These are phyloP conservation scores for Periophthalmus magnuspinnatus DNA, from an alignment of 2,797 vertebrate species.

Conservation along the genomic window DNA sequence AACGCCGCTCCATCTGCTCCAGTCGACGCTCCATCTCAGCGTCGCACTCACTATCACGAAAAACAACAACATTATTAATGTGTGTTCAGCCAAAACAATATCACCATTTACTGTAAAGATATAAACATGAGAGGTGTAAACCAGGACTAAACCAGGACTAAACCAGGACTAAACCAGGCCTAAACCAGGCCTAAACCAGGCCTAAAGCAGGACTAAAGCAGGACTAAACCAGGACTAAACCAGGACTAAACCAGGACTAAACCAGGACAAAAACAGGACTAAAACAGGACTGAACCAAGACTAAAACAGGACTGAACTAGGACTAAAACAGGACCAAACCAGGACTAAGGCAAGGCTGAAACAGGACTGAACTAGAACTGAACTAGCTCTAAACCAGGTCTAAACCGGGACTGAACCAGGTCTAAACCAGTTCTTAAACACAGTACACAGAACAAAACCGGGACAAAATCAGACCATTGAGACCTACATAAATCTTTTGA, in stretches of 20 bases:
- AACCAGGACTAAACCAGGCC: background rate
- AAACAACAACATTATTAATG: too few species aligned
- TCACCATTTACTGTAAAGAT: too few species aligned
- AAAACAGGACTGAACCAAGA: background rate
- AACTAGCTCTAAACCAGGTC: background rate
- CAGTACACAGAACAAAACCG: background rate
- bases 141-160: too few species aligned
- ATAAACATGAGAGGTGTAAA: background rate
- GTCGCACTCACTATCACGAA: slow-evolving; percentile 55
- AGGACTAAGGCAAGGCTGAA: too few species aligned
- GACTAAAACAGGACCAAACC: too few species aligned
- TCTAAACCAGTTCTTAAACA: background rate
- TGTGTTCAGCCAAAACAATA: too few species aligned
- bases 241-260: background rate
- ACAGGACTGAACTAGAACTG: background rate
- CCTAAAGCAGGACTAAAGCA: background rate
- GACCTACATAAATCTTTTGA: too few species aligned
- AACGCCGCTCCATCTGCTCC: slow-evolving; percentile 76
- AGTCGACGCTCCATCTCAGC: slow-evolving; percentile 70
- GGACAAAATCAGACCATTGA: too few species aligned
- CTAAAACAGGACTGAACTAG: background rate
- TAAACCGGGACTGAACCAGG: background rate
- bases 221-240: background rate
- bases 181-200: background rate
- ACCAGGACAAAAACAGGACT: background rate